Conservation (phyloP, 2,797 vertebrate species). For the Petrocephalus sullivani region DNA sequence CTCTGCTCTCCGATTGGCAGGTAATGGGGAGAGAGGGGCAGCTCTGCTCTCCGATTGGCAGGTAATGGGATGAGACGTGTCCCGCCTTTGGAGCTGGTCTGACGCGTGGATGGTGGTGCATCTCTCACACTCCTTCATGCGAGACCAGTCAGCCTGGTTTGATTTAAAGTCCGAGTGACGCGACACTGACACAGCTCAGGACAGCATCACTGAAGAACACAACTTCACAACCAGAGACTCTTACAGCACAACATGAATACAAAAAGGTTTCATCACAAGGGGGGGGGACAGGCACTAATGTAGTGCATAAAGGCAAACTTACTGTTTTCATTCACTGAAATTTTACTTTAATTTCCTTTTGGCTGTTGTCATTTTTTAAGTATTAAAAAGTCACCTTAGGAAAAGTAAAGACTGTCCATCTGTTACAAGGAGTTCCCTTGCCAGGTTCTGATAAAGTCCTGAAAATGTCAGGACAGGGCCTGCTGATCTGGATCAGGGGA, state of each 20-base stretch:
- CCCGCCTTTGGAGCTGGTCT: background rate
- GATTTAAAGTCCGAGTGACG: background rate
- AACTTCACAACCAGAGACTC: constrained; percentile 27
- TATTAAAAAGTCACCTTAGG: constrained; percentile 23
- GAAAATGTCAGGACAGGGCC: background rate
- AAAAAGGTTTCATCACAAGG: constrained; percentile 43
- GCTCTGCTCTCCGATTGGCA: background rate
- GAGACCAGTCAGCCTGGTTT: constrained; percentile 1
- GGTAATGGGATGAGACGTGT: background rate
- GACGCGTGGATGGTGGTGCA: background rate
- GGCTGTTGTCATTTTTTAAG: background rate
- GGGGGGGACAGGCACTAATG: constrained; percentile 69
- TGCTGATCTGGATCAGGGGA: background rate
- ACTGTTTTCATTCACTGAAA: constrained; percentile 41
- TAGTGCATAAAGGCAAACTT: constrained; percentile 65
- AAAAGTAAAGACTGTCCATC: constrained; percentile 9
- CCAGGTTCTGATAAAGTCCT: background rate
- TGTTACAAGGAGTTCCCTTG: background rate
- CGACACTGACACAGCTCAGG: constrained; percentile 17
- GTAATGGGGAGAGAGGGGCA: background rate
- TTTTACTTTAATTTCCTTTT: background rate
- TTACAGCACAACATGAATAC: constrained; percentile 55
- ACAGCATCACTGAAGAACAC: constrained; percentile 28
- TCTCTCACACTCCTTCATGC: background rate
- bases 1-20: background rate